Percentiles rank a stretch among this genome's conserved stretches.
phyloP scores from a whole-genome alignment of 2,888 invertebrate genomes.

The Heterodera filipjevi region DNA sequence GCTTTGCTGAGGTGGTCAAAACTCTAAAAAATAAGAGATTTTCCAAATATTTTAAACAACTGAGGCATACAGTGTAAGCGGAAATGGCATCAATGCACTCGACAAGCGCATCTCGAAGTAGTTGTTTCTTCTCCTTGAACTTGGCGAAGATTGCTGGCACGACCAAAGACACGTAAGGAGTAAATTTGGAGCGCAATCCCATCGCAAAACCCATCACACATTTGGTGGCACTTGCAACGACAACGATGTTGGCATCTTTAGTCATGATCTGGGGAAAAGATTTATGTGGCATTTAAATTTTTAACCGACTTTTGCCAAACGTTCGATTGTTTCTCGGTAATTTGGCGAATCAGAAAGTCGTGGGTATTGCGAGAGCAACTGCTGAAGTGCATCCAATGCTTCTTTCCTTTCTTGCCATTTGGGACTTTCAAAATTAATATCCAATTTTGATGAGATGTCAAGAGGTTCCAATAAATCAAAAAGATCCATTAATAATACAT shows the following conservation, averaged over 20 bases:
- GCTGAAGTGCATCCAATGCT: constrained; percentile 80
- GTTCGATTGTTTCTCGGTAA: constrained; percentile 81
- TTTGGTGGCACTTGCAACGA: constrained; percentile 84
- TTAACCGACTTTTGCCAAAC: constrained; percentile 76
- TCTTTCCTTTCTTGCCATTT: constrained; percentile 97
- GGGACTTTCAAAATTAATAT: constrained; percentile 94
- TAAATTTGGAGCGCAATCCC: constrained; percentile 85
- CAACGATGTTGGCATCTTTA: constrained; percentile 92
- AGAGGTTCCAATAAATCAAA: constrained; percentile 88
- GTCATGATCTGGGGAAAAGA: constrained; percentile 74
- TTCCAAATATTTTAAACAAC: not conserved
- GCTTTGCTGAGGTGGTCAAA: constrained; percentile 75
- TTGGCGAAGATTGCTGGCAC: constrained; percentile 80
- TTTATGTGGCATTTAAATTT: not conserved
- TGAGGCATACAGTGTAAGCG: constrained; percentile 19
- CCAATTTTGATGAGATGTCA: constrained; percentile 87
- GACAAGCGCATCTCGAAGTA: constrained; percentile 82
- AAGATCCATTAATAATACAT: constrained; percentile 74
- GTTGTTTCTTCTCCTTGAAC: constrained; percentile 74
- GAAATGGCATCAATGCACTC: constrained; percentile 81
- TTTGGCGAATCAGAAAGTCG: constrained; percentile 78
- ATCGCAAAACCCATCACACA: constrained; percentile 80
- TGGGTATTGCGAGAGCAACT: constrained; percentile 75
- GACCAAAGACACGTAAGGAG: constrained; percentile 74
- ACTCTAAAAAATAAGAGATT: not conserved